Conservation (phyloP, 1,140 invertebrate genomes). For the Platorchestia sp. region DNA sequence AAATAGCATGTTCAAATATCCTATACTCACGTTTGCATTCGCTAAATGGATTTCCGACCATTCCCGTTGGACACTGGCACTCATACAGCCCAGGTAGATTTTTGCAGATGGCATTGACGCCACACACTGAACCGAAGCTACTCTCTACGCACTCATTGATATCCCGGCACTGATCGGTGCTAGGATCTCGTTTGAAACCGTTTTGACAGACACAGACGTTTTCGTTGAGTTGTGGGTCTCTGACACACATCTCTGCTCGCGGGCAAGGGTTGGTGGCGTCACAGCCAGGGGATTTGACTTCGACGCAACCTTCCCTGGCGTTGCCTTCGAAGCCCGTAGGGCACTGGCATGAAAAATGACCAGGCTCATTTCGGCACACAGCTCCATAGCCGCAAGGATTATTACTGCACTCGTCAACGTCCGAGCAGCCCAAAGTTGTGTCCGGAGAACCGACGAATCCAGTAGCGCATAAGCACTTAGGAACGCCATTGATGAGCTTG, state of each 20-base stretch:
- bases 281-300: constrained; percentile 77
- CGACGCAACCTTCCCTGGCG: constrained; percentile 80
- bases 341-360: constrained; percentile 89
- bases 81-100: constrained; percentile 95
- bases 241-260: constrained; percentile 85
- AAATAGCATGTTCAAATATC: neutral
- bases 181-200: constrained; percentile 82
- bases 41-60: constrained; percentile 89
- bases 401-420: constrained; percentile 86
- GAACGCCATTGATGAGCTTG: constrained; percentile 84
- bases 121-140: constrained; percentile 83
- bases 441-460: constrained; percentile 81
- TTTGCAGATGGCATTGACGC: constrained; percentile 89
- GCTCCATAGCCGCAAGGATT: constrained; percentile 85
- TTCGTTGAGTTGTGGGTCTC: constrained; percentile 79
- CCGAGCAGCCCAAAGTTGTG: constrained; percentile 82
- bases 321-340: constrained; percentile 78
- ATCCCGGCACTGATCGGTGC: constrained; percentile 83
- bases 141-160: constrained; percentile 86
- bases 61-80: constrained; percentile 88
- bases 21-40: constrained; percentile 77
- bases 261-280: constrained; percentile 83
- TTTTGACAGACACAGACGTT: constrained; percentile 89
- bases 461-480: constrained; percentile 84
- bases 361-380: constrained; percentile 89